phyloP scores from a whole-genome alignment of 2,797 vertebrate genomes.

The Clarias platycephalus region DNA sequence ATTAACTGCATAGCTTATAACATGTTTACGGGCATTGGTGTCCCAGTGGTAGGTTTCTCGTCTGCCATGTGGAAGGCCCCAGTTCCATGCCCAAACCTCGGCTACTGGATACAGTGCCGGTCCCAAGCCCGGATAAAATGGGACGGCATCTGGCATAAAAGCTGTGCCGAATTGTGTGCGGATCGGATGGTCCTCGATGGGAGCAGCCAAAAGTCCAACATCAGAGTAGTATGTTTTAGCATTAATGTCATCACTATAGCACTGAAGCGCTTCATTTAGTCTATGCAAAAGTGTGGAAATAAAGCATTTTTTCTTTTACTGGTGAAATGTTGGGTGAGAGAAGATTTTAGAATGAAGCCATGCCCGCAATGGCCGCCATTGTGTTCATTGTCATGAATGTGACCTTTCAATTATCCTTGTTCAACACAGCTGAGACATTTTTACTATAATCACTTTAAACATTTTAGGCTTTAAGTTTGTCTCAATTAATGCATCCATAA shows the following conservation, averaged over 20 bases:
- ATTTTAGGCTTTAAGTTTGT: not conserved
- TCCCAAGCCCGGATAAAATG: too few species aligned
- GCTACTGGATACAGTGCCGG: too few species aligned
- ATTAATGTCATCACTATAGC: not conserved
- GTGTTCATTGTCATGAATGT: not conserved
- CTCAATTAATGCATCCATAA: not conserved
- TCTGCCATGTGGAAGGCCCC: too few species aligned
- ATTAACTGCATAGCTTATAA: not conserved
- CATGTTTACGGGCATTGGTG: too few species aligned
- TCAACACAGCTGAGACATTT: not conserved
- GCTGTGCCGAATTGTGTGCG: too few species aligned
- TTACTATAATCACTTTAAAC: not conserved
- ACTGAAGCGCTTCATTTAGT: not conserved
- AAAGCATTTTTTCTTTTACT: not conserved
- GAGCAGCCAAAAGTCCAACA: too few species aligned
- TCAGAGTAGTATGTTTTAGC: not conserved
- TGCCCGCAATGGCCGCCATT: not conserved
- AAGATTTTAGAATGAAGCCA: not conserved
- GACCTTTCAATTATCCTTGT: not conserved
- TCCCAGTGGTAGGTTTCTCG: too few species aligned
- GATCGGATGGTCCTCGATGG: too few species aligned
- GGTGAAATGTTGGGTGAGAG: not conserved
- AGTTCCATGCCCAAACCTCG: too few species aligned
- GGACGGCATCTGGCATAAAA: too few species aligned
- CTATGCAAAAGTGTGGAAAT: not conserved